These are phyloP conservation scores for Campoletis sonorensis DNA, from an alignment of 1,140 invertebrate species.

Conservation along the genomic window DNA sequence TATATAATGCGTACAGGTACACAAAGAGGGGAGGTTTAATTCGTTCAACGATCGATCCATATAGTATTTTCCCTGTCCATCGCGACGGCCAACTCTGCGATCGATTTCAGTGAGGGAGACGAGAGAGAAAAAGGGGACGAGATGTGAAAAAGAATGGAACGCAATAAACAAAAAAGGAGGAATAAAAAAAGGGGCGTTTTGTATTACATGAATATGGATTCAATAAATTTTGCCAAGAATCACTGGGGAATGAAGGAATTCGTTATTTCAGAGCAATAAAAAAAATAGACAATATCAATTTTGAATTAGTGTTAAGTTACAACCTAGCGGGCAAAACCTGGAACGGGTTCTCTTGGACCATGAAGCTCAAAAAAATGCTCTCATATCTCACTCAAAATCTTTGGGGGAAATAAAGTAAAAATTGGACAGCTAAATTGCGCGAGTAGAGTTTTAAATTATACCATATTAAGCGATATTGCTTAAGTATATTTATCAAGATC, in stretches of 20 bases:
- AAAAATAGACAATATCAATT: conserved; percentile 26
- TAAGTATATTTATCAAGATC: conserved; percentile 27
- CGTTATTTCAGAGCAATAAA: background rate
- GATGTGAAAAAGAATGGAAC: conserved; percentile 23
- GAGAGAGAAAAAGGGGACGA: background rate
- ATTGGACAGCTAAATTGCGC: conserved; percentile 42
- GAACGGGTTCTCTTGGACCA: background rate
- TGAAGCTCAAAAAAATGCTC: background rate
- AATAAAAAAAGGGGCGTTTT: background rate
- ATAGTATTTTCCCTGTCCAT: background rate
- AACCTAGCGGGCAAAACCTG: too few relatives aligned
- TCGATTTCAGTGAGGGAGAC: conserved; percentile 25
- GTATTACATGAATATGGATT: conserved; percentile 14
- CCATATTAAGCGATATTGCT: conserved; percentile 15
- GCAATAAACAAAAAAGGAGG: conserved; percentile 14
- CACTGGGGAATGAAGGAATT: conserved; percentile 1
- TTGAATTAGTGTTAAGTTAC: conserved; percentile 31
- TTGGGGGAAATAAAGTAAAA: background rate
- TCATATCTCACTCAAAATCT: conserved; percentile 12
- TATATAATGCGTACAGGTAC: conserved; percentile 12
- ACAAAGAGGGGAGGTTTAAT: conserved; percentile 22
- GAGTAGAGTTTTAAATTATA: conserved; percentile 20
- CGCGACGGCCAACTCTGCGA: background rate
- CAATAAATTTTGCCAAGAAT: conserved; percentile 28
- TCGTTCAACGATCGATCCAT: conserved; percentile 28